phyloP scores from a whole-genome alignment of 2,113 vertebrate species.

The Chloroceryle aenea region DNA sequence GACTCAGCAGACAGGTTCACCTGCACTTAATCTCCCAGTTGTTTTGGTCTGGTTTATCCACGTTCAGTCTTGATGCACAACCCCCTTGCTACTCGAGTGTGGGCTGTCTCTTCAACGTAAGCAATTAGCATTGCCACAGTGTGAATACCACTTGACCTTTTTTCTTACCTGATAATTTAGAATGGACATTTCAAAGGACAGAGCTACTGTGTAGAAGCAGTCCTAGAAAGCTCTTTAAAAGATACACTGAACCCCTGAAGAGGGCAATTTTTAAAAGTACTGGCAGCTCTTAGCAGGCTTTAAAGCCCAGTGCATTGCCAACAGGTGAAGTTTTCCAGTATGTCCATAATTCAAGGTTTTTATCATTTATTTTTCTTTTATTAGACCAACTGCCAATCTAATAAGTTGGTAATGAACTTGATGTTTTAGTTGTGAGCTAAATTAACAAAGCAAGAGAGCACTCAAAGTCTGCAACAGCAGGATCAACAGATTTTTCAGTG shows the following conservation, averaged over 20 bases:
- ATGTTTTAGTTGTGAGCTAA: conserved; percentile 50
- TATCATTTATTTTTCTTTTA: not conserved
- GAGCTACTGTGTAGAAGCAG: not conserved
- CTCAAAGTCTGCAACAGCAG: conserved; percentile 32
- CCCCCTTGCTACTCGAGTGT: not conserved
- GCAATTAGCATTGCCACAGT: not conserved
- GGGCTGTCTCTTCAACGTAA: not conserved
- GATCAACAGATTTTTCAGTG: conserved; percentile 66
- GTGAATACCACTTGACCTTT: not conserved
- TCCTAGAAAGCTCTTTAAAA: conserved; percentile 2
- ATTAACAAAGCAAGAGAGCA: conserved; percentile 53
- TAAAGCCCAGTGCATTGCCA: not conserved
- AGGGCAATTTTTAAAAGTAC: not conserved
- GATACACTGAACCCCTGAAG: not conserved
- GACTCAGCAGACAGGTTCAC: not conserved
- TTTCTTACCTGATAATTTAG: not conserved
- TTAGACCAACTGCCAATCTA: conserved; percentile 64
- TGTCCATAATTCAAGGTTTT: conserved; percentile 35
- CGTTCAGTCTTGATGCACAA: not conserved
- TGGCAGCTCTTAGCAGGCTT: conserved; percentile 22
- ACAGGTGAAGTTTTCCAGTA: conserved; percentile 17
- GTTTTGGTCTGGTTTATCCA: not conserved
- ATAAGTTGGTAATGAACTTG: conserved; percentile 61
- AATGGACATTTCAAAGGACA: not conserved
- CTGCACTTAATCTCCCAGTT: not conserved